Evolutionary conservation across 2,797 vertebrate genomes (phyloP).

Genomic region (Aldrovandia affinis): DNA sequence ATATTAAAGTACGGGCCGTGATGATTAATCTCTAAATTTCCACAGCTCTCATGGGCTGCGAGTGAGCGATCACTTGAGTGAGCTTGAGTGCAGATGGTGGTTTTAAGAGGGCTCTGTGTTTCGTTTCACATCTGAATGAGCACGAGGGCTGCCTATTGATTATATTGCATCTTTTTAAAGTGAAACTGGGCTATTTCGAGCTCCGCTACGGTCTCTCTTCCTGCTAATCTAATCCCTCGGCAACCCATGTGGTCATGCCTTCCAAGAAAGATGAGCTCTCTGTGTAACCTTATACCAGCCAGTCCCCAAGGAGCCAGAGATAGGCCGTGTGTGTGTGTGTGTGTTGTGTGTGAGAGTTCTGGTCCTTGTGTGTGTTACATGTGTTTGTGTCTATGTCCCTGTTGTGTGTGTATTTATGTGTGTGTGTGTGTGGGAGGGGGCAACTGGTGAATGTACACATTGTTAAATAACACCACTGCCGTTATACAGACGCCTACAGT

Average conservation of each 20-base stretch:
- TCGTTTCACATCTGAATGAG: constrained; percentile 52
- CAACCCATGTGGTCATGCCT: constrained; percentile 80
- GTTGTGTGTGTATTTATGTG: neutral
- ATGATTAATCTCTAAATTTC: constrained; percentile 75
- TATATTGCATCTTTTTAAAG: constrained; percentile 77
- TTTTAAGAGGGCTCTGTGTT: constrained; percentile 72
- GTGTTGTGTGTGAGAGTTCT: constrained; percentile 35
- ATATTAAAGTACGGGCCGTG: constrained; percentile 63
- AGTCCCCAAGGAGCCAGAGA: constrained; percentile 67
- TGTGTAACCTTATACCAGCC: constrained; percentile 79
- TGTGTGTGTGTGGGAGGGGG: constrained; percentile 55
- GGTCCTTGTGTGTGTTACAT: neutral
- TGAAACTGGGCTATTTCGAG: constrained; percentile 79
- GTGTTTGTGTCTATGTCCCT: neutral
- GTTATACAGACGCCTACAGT: neutral
- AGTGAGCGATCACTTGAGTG: constrained; percentile 76
- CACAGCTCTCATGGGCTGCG: constrained; percentile 69
- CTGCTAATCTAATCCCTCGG: constrained; percentile 81
- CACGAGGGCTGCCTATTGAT: constrained; percentile 79
- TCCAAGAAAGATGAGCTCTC: constrained; percentile 79
- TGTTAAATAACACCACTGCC: neutral
- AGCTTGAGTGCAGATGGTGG: constrained; percentile 48
- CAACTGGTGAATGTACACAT: neutral
- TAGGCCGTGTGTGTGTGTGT: constrained; percentile 19
- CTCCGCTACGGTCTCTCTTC: constrained; percentile 77